Conservation (phyloP, 2,888 invertebrate species). For the Stenotaenia linearis region DNA sequence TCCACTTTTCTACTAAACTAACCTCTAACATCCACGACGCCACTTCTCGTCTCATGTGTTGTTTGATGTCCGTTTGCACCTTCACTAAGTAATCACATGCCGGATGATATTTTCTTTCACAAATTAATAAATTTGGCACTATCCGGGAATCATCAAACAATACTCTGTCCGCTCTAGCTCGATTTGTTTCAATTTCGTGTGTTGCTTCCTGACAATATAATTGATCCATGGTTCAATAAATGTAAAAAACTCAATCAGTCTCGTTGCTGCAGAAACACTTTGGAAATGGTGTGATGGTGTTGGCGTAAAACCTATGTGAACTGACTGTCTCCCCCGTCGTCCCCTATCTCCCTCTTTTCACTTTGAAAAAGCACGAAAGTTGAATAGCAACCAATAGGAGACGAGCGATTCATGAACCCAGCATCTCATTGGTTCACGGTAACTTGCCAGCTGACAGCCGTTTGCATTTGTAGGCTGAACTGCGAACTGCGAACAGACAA, state of each 20-base stretch:
- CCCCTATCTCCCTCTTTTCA: too few relatives aligned
- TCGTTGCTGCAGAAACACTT: background rate
- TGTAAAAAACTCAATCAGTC: background rate
- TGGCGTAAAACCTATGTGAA: background rate
- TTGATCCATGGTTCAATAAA: background rate
- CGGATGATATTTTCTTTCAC: slow-evolving; percentile 76
- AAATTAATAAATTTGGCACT: slow-evolving; percentile 71
- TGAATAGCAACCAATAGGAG: background rate
- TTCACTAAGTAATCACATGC: slow-evolving; percentile 71
- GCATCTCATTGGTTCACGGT: too few relatives aligned
- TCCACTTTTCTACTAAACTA: slow-evolving; percentile 45
- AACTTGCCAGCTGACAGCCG: too few relatives aligned
- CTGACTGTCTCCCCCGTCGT: background rate
- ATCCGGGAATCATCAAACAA: slow-evolving; percentile 69
- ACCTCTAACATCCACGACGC: slow-evolving; percentile 98
- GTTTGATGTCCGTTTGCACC: slow-evolving; percentile 82
- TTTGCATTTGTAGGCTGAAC: too few relatives aligned
- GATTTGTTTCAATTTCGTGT: background rate
- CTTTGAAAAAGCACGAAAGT: background rate
- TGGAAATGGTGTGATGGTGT: background rate
- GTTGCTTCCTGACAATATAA: background rate
- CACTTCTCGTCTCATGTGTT: slow-evolving; percentile 84
- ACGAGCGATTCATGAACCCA: background rate
- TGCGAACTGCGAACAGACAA: too few relatives aligned
- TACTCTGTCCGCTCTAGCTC: slow-evolving; percentile 57